These are phyloP conservation scores for Lacerta bilineata DNA, from an alignment of 2,797 vertebrate species.

Conservation along the genomic window DNA sequence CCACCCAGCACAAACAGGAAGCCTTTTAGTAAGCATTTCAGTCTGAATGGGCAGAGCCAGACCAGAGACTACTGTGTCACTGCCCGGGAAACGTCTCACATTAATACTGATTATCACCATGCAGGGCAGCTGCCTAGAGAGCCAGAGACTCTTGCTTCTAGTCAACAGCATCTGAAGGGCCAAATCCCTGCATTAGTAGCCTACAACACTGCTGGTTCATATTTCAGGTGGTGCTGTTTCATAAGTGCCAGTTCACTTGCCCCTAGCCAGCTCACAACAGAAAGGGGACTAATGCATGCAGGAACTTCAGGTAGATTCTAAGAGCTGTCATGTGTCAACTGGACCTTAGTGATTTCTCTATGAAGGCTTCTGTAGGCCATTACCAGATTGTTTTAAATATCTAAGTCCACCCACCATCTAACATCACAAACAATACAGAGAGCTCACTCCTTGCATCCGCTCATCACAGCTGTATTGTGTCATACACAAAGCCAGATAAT, in stretches of 20 bases:
- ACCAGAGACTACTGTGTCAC: neutral
- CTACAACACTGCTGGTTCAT: neutral
- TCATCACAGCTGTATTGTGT: neutral
- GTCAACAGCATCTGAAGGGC: neutral
- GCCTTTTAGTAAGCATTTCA: neutral
- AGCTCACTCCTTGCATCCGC: neutral
- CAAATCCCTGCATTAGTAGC: neutral
- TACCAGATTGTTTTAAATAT: neutral
- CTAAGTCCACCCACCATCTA: neutral
- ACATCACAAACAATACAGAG: neutral
- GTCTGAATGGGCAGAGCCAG: neutral
- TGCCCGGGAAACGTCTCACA: no score
- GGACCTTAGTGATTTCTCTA: neutral
- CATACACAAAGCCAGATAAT: neutral
- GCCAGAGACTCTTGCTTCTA: neutral
- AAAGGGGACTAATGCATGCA: neutral
- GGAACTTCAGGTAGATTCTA: neutral
- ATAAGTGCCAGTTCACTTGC: neutral
- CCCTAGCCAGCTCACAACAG: neutral
- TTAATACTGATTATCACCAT: neutral
- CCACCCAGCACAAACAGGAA: neutral
- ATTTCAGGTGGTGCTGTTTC: neutral
- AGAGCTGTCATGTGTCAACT: neutral
- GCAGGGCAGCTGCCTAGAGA: neutral
- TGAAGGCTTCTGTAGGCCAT: no score